These are phyloP conservation scores for Panulirus ornatus DNA, from an alignment of 1,140 invertebrate genomes.

Conservation along the genomic window DNA sequence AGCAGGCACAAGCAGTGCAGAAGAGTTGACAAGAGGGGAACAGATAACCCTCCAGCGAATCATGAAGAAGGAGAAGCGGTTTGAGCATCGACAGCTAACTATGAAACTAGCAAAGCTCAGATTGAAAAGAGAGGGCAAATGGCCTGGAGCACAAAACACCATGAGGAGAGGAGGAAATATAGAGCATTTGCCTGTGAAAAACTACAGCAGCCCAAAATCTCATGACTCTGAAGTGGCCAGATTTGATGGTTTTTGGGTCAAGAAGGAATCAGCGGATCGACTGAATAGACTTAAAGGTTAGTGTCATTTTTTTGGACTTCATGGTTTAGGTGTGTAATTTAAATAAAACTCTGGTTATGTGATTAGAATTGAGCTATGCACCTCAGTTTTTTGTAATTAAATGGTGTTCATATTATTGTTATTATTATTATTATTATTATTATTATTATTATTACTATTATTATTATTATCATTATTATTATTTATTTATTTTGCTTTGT, in stretches of 20 bases:
- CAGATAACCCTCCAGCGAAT: conserved; percentile 29
- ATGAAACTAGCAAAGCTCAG: not conserved
- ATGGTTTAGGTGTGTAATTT: too few species aligned
- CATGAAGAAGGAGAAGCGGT: conserved; percentile 50
- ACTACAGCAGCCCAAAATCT: not conserved
- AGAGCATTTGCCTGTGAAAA: too few species aligned
- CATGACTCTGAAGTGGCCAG: not conserved
- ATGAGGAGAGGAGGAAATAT: too few species aligned
- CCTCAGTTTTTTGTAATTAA: too few species aligned
- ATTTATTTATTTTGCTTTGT: too few species aligned
- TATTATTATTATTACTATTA: too few species aligned
- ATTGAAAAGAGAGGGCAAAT: not conserved
- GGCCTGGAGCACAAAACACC: not conserved
- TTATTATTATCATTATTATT: too few species aligned
- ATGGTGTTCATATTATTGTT: too few species aligned
- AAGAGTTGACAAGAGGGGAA: conserved; percentile 37
- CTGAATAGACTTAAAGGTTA: conserved; percentile 49
- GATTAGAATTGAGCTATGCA: too few species aligned
- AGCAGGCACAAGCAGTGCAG: not conserved
- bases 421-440: too few species aligned
- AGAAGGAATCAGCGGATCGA: conserved; percentile 51
- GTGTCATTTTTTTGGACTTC: not conserved
- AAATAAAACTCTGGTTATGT: too few species aligned
- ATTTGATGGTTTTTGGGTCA: conserved; percentile 59
- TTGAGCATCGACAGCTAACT: not conserved